phyloP scores from a whole-genome alignment of 2,888 invertebrate genomes.

The Desoria tigrina region DNA sequence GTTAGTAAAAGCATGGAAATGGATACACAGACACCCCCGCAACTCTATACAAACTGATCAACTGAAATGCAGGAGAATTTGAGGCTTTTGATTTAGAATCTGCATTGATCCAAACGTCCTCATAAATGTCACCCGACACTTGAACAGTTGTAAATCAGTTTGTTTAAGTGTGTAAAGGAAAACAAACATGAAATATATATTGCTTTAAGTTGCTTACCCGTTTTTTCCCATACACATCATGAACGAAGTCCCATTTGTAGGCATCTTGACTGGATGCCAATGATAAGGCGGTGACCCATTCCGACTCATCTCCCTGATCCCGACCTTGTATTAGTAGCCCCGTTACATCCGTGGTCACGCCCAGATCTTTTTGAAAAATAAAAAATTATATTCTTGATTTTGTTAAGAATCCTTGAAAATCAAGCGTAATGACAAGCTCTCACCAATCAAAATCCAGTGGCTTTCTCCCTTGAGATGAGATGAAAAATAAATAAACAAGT shows the following conservation, averaged over 20 bases:
- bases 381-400: no score
- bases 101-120: neutral
- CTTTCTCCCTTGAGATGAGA: no score
- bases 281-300: conserved; percentile 60
- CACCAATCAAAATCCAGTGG: conserved; percentile 60
- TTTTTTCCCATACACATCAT: conserved; percentile 60
- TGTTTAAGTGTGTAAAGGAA: neutral
- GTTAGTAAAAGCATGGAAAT: no score
- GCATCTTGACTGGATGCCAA: conserved; percentile 61
- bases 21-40: no score
- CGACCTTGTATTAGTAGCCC: conserved; percentile 55
- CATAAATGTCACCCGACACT: conserved; percentile 12
- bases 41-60: no score
- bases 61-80: no score
- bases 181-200: neutral
- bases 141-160: conserved; percentile 1
- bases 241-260: conserved; percentile 60
- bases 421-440: no score
- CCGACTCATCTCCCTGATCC: conserved; percentile 59
- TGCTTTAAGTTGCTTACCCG: conserved; percentile 55
- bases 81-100: no score
- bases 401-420: no score
- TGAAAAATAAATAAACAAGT: no score
- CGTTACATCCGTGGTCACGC: conserved; percentile 59
- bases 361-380: no score